phyloP scores from a whole-genome alignment of 2,113 vertebrate species.

The Mungos mungo region DNA sequence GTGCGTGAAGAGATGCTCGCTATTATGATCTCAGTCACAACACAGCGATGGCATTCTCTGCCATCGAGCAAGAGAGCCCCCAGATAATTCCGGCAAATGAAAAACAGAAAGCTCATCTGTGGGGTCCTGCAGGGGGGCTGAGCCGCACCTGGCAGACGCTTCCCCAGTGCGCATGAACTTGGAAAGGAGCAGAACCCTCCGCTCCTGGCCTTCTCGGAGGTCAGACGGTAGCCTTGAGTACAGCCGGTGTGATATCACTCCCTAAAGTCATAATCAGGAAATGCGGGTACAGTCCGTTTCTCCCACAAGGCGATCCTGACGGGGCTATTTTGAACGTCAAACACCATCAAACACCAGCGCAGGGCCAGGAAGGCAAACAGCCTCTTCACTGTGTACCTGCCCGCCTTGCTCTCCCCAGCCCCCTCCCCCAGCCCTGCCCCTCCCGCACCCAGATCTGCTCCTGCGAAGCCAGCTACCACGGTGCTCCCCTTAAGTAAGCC shows the following conservation, averaged over 20 bases:
- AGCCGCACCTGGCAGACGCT: slow-evolving; percentile 39
- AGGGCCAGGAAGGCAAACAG: slow-evolving; percentile 20
- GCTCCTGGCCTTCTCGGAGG: slow-evolving; percentile 77
- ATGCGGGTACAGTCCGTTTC: slow-evolving; percentile 89
- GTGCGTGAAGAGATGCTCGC: neutral
- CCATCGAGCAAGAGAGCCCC: neutral
- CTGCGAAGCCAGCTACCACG: slow-evolving; percentile 4
- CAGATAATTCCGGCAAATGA: neutral
- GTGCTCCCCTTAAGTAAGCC: slow-evolving; percentile 55
- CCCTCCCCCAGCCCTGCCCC: rapidly evolving
- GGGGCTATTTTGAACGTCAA: slow-evolving; percentile 82
- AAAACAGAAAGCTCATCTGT: slow-evolving; percentile 9
- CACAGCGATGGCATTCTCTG: neutral
- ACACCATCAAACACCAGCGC: slow-evolving; percentile 73
- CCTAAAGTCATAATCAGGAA: slow-evolving; percentile 89
- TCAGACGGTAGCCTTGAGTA: slow-evolving; percentile 89
- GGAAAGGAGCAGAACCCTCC: neutral
- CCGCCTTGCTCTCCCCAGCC: neutral
- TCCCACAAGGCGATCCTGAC: slow-evolving; percentile 85
- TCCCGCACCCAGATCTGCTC: neutral
- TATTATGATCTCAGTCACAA: neutral
- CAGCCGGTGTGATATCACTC: slow-evolving; percentile 82
- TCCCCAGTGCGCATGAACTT: neutral
- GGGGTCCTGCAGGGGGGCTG: neutral
- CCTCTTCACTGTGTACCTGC: too few relatives aligned